These are phyloP conservation scores for Biston betularia DNA, from an alignment of 2,888 invertebrate species.

Conservation along the genomic window DNA sequence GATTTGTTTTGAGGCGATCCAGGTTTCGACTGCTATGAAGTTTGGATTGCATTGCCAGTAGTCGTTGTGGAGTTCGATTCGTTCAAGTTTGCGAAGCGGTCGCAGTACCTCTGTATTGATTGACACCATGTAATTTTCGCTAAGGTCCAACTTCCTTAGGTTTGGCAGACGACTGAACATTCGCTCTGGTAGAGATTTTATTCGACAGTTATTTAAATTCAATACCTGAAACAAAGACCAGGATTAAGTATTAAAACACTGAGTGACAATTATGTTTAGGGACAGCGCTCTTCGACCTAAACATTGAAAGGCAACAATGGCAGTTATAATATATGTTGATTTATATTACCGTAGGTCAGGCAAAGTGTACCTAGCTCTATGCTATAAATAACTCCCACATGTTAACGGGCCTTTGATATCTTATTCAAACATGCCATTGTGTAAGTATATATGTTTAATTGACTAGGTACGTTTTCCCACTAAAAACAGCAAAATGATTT, in stretches of 20 bases:
- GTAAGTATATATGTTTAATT: too few species aligned
- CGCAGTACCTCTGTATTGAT: conserved; percentile 78
- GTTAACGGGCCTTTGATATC: too few species aligned
- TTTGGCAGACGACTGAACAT: conserved; percentile 85
- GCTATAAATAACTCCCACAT: too few species aligned
- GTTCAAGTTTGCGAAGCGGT: conserved; percentile 77
- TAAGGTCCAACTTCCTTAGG: conserved; percentile 85
- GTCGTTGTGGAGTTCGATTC: conserved; percentile 84
- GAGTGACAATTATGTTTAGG: neutral
- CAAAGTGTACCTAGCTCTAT: too few species aligned
- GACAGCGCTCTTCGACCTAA: too few species aligned
- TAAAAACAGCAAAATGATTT: too few species aligned
- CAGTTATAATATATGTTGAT: neutral
- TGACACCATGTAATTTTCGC: conserved; percentile 87
- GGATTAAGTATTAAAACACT: neutral
- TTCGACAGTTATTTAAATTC: conserved; percentile 86
- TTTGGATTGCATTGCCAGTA: conserved; percentile 84
- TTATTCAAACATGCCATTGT: too few species aligned
- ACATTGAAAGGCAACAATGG: too few species aligned
- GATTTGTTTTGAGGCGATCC: conserved; percentile 71
- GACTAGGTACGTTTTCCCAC: too few species aligned
- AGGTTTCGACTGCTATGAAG: conserved; percentile 72
- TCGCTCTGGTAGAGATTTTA: conserved; percentile 82
- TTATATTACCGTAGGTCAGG: neutral
- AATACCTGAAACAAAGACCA: conserved; percentile 75